Base-by-base conservation (phyloP, 2,113 vertebrate genomes). In the Grammomys dolichurus region DNA sequence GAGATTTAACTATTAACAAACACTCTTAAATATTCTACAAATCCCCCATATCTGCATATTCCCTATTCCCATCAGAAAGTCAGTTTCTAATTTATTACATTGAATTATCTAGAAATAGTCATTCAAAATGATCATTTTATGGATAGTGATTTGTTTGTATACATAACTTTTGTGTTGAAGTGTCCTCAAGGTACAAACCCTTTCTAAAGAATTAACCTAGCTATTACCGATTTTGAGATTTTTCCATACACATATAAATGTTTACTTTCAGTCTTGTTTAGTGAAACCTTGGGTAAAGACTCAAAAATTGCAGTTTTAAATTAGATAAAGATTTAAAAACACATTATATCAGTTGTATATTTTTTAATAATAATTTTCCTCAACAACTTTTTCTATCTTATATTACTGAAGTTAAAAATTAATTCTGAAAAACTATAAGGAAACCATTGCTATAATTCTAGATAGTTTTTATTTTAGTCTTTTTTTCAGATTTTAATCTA, bases 1-100 rank as follows among this genome's bases (percentile, higher is more conserved):
- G 69, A 82, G 10, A 56, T 1, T 16, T 91, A 94, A 93, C 78
- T 70, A 73, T 85, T 95, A 93, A 89, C 85, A 89, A 96, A 95
- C 36, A 11, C 10, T 46, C 22, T 84, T 6, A 93, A 96, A 72
- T 87, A 36, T 5, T 85, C 65, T 86, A 14, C 51, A 31, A 76
- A 90, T 28, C 65, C 26, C 28, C 54, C 67, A 81, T 54, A 91
- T 48, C 19, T 43, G 13, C n/a, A 28, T 85, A 87, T 75, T n/a
- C 40, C 12, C 12, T 89, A 67, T 36, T 3, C 7, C 16, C 19
- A 77, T 26, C 26, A 77, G 82, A 33, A 67, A 54, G 33, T 33
- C 14, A 75, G 8, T 46, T 43, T 48, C 36, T 43, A 13, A 54
- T 28, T 54, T 63, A 58, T 87, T 72, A 33, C 13, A 31, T 80